Evolutionary conservation across 2,888 invertebrate genomes (phyloP).

Genomic region (Drosophila acutilabella): DNA sequence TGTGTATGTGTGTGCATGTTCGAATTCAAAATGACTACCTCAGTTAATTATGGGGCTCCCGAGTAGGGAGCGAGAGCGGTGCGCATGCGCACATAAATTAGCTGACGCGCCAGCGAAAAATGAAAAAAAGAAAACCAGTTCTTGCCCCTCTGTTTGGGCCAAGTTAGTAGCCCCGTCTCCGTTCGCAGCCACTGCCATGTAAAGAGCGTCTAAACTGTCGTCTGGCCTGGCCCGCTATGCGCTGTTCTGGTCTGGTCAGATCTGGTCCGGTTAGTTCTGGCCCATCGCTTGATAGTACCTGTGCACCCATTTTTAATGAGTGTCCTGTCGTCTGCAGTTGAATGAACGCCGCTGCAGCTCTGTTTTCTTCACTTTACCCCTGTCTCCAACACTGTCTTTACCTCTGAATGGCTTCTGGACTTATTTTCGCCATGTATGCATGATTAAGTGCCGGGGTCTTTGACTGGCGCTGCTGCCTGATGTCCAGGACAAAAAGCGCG

Average conservation of each 20-base stretch:
- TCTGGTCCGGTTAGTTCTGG: constrained; percentile 8
- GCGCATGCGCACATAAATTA: constrained; percentile 80
- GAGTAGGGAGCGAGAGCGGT: constrained; percentile 81
- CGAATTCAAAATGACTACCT: constrained; percentile 82
- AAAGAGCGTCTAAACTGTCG: constrained; percentile 71
- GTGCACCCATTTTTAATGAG: constrained; percentile 82
- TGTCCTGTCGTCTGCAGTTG: constrained; percentile 82
- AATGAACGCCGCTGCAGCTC: constrained; percentile 67
- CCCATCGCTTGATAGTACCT: constrained; percentile 50
- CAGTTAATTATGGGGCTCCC: constrained; percentile 84
- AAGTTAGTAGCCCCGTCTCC: constrained; percentile 15
- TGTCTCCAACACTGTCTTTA: constrained; percentile 1
- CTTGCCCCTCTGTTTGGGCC: constrained; percentile 3
- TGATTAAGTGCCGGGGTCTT: constrained; percentile 78
- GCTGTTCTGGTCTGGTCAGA: constrained; percentile 4
- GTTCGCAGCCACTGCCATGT: constrained; percentile 48
- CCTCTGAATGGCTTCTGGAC: constrained; percentile 62
- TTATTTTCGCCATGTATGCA: constrained; percentile 63
- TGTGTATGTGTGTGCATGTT: constrained; percentile 53
- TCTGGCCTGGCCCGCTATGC: constrained; percentile 6
- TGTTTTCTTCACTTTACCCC: constrained; percentile 40
- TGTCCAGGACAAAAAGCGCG: constrained; percentile 24
- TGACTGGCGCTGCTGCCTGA: constrained; percentile 72
- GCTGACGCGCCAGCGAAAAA: constrained; percentile 47
- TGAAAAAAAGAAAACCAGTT: constrained; percentile 55